phyloP scores from a whole-genome alignment of 1,140 invertebrate genomes.

The Solenopsis invicta region DNA sequence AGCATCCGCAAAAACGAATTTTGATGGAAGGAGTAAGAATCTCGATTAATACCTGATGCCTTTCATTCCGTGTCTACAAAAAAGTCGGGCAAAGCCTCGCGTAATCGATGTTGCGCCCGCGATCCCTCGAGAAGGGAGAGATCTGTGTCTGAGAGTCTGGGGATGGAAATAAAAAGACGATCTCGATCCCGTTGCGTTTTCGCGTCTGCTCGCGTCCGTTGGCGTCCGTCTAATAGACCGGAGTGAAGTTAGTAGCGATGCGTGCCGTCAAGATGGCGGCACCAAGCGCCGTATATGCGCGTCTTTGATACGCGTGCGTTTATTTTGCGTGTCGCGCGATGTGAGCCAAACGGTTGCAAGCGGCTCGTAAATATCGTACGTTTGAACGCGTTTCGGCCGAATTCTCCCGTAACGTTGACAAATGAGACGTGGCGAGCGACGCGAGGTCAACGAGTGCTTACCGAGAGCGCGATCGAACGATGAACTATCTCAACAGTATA shows the following conservation, averaged over 20 bases:
- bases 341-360: constrained; percentile 12
- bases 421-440: constrained; percentile 69
- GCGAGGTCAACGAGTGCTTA: constrained; percentile 57
- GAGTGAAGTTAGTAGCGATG: constrained; percentile 51
- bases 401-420: constrained; percentile 63
- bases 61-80: too few relatives aligned
- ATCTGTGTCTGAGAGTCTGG: too few relatives aligned
- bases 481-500: constrained; percentile 83
- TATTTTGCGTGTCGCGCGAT: constrained; percentile 41
- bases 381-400: constrained; percentile 36
- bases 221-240: too few relatives aligned
- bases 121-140: too few relatives aligned
- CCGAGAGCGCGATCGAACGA: constrained; percentile 62
- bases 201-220: too few relatives aligned
- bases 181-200: too few relatives aligned
- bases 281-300: constrained; percentile 27
- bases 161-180: too few relatives aligned
- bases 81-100: too few relatives aligned
- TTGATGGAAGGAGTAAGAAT: background rate
- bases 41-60: background rate
- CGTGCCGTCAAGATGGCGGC: constrained; percentile 72
- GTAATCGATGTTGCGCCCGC: too few relatives aligned
- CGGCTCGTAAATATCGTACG: constrained; percentile 34
- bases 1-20: background rate
- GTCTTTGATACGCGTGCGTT: constrained; percentile 69